Base-by-base conservation (phyloP, 2,888 invertebrate species). In the Eupeodes luniger region DNA sequence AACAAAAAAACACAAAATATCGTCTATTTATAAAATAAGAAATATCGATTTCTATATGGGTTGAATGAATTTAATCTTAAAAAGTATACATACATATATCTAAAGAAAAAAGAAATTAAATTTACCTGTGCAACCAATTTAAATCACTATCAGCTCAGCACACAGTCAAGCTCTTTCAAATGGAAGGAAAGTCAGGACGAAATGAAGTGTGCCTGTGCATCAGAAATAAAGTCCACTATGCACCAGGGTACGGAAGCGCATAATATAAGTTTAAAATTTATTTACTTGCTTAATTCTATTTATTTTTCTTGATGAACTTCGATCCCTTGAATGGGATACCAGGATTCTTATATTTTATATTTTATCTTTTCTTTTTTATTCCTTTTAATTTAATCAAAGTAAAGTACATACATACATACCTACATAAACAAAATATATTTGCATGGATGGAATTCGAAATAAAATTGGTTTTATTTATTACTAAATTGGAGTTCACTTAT, bases 41-140 rank as follows among this genome's bases (percentile, higher is more conserved):
- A 47, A 47, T 72, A 72, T 72, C 14, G 72, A 72, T 72, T 72
- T 72, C 40, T 59, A 14, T 47, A 55, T 67, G 11, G 57, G 12
- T 19, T 16, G 11, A 70, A 44, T 70, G 44, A 70, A 55, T 55
- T 55, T 44, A 5, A 70, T 51, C 19, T 55, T 19, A 19, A 67
- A 67, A 49, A 49, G 5, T 5, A 40, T 7, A 7, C 5, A 40
- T 19, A 19, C 19, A 27, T 27, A 5, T 7, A 40, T 40, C 6
- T 7, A 47, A 66, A 49, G 14, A 53, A 55, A 69, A 53, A 3
- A 5, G 19, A 44, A 14, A 12, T 27, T 49, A 34, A 70, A 55
- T 55, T 70, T 11, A 67, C 34, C n/a, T 51, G n/a, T 51, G 14
- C 44, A 47, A 34, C n/a, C 49, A 34, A 51, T 67, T 67, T 14